phyloP scores from a whole-genome alignment of 1,140 invertebrate species.

The Nebria ingens region DNA sequence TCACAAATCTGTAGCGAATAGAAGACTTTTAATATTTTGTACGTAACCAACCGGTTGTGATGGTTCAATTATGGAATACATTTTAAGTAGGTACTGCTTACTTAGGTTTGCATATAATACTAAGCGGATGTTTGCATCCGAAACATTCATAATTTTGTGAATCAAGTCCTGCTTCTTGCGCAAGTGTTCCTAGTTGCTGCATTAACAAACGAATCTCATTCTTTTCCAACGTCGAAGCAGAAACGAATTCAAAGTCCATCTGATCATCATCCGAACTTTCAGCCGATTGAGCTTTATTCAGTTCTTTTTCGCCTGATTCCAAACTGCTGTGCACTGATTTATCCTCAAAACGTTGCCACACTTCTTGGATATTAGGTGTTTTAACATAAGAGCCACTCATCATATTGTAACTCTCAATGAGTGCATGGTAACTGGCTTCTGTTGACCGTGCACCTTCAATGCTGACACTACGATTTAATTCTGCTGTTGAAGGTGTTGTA shows the following conservation, averaged over 20 bases:
- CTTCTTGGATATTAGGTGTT: slow-evolving; percentile 50
- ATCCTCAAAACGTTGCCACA: slow-evolving; percentile 32
- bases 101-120: slow-evolving; percentile 46
- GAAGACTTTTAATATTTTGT: too few species aligned
- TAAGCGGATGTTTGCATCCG: slow-evolving; percentile 64
- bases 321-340: neutral
- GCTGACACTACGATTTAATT: slow-evolving; percentile 22
- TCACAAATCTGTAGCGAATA: too few species aligned
- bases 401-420: slow-evolving; percentile 44
- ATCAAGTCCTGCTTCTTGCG: slow-evolving; percentile 74
- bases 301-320: neutral
- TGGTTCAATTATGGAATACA: neutral
- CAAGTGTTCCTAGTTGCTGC: slow-evolving; percentile 52
- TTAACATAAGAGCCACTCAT: slow-evolving; percentile 38
- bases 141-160: slow-evolving; percentile 79
- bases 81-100: neutral
- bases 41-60: too few species aligned
- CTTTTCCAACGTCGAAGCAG: neutral
- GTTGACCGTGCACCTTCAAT: slow-evolving; percentile 19
- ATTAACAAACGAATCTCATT: slow-evolving; percentile 5
- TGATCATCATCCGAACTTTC: neutral
- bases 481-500: slow-evolving; percentile 18
- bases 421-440: slow-evolving; percentile 38
- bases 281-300: neutral
- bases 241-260: neutral